Conservation (phyloP, 2,113 vertebrate species). For the Todiramphus saurophagus region DNA sequence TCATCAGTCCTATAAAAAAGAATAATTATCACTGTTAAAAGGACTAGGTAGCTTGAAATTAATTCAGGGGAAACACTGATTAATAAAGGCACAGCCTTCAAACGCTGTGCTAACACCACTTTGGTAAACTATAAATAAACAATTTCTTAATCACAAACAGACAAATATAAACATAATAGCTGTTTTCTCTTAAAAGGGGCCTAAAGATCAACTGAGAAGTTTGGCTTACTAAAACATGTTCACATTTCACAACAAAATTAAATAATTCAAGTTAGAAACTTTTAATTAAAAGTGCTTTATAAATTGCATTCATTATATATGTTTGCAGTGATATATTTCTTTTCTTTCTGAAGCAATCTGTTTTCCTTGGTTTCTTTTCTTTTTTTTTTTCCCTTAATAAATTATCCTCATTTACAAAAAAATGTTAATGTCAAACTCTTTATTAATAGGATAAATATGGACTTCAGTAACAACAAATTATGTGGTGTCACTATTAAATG, state of each 20-base stretch:
- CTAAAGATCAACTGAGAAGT: conserved; percentile 38
- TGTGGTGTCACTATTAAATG: neutral
- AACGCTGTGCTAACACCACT: neutral
- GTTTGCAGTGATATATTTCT: conserved; percentile 65
- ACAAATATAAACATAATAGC: neutral
- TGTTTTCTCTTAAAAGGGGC: conserved; percentile 6
- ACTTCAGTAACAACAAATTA: conserved; percentile 51
- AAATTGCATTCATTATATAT: conserved; percentile 56
- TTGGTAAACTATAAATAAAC: conserved; percentile 8
- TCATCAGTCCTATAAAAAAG: conserved; percentile 7
- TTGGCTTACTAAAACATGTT: neutral
- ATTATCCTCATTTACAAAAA: conserved; percentile 60
- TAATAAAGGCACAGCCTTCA: neutral
- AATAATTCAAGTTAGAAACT: conserved; percentile 37
- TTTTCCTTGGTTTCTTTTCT: conserved; percentile 58
- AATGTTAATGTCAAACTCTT: conserved; percentile 12
- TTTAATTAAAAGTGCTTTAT: conserved; percentile 60
- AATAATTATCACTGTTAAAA: neutral
- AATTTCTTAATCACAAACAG: conserved; percentile 40
- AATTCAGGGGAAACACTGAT: conserved; percentile 24
- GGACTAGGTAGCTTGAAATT: neutral
- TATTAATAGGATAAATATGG: conserved; percentile 63
- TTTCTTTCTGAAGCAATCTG: conserved; percentile 37
- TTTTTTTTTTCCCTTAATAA: conserved; percentile 13
- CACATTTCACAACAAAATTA: neutral